These are phyloP conservation scores for Steinernema khuongi DNA, from an alignment of 1,140 invertebrate genomes.

Conservation along the genomic window DNA sequence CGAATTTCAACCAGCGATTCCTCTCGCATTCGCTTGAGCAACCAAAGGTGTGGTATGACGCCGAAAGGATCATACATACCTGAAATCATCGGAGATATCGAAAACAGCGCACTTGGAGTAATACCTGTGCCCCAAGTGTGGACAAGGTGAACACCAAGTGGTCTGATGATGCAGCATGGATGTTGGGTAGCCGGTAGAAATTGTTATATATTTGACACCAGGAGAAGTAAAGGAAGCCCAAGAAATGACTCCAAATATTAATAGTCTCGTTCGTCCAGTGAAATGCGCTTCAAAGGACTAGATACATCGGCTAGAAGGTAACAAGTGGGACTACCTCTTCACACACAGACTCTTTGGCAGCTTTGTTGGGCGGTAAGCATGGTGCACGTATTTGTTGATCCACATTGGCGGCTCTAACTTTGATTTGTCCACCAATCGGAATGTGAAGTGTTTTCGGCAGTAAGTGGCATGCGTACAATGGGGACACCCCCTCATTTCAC, in stretches of 20 bases:
- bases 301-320: not conserved
- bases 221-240: conserved; percentile 81
- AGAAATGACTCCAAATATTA: conserved; percentile 92
- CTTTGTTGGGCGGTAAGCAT: conserved; percentile 47
- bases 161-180: conserved; percentile 63
- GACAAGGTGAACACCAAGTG: conserved; percentile 76
- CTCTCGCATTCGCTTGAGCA: conserved; percentile 81
- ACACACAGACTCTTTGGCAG: conserved; percentile 45
- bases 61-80: conserved; percentile 85
- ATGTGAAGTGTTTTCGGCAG: conserved; percentile 5
- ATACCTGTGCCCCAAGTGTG: conserved; percentile 78
- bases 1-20: conserved; percentile 78
- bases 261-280: conserved; percentile 95
- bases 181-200: conserved; percentile 64
- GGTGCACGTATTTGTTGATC: conserved; percentile 55
- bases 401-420: conserved; percentile 34
- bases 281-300: conserved; percentile 69
- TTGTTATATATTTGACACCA: conserved; percentile 75
- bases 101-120: too few relatives aligned
- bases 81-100: too few relatives aligned
- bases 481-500: not conserved
- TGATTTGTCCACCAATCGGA: conserved; percentile 18
- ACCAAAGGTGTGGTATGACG: conserved; percentile 86
- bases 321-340: conserved; percentile 33
- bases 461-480: not conserved